phyloP scores from a whole-genome alignment of 2,888 invertebrate genomes.

The Luperina testacea region DNA sequence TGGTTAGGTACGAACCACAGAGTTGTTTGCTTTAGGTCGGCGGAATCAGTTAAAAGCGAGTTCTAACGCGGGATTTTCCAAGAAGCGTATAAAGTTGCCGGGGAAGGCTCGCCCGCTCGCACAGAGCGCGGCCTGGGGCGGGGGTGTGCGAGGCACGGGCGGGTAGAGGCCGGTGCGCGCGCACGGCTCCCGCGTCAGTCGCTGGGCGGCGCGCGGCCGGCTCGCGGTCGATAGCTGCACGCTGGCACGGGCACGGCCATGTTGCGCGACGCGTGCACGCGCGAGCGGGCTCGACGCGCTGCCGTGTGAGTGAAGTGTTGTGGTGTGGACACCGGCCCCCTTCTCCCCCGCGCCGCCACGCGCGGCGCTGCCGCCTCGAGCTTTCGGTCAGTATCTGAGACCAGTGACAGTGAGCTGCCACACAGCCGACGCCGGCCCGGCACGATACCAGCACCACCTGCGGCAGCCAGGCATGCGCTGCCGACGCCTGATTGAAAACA shows the following conservation, averaged over 20 bases:
- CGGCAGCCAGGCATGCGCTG: conserved; percentile 42
- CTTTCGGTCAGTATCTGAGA: conserved; percentile 77
- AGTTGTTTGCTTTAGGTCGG: conserved; percentile 39
- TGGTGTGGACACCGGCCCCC: conserved; percentile 64
- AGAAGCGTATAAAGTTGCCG: conserved; percentile 64
- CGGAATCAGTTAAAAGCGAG: conserved; percentile 44
- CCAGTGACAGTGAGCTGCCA: conserved; percentile 36
- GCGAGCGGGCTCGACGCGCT: conserved; percentile 79
- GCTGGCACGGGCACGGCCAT: conserved; percentile 82
- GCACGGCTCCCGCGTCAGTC: conserved; percentile 85
- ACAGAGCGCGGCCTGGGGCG: conserved; percentile 65
- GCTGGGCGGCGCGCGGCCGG: conserved; percentile 86
- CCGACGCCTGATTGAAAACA: conserved; percentile 48
- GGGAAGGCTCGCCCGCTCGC: conserved; percentile 65
- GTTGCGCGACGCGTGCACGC: conserved; percentile 83
- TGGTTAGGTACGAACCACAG: conserved; percentile 13
- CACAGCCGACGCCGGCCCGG: conserved; percentile 22
- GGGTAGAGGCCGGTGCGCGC: conserved; percentile 83
- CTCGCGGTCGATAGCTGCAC: conserved; percentile 87
- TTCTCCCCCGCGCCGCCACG: conserved; percentile 68
- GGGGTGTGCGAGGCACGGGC: conserved; percentile 72
- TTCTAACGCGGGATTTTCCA: conserved; percentile 63
- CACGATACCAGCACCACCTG: conserved; percentile 35
- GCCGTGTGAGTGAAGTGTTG: conserved; percentile 79
- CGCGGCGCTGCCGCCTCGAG: conserved; percentile 72